Evolutionary conservation across 2,888 invertebrate species (phyloP), one percentile per base, ranked within the genome.

Genomic region (Polia nebulosa): DNA sequence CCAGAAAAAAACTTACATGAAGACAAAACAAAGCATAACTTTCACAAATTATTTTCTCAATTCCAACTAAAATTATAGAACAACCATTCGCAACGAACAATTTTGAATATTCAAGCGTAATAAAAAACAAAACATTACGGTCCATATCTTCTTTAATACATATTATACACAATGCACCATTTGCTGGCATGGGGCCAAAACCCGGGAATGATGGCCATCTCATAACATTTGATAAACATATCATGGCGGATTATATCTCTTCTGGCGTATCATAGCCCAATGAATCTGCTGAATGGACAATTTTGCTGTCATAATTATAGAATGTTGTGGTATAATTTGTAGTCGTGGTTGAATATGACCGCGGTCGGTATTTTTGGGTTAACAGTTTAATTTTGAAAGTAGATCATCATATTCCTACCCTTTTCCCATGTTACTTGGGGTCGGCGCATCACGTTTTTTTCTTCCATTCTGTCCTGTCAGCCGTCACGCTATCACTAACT

Each of bases 201-300:
- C 11, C 32, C 45, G n/a, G 45, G 62, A 79, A 62, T 60, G 62
- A 72, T 68, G 39, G 3, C 13, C 39, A 61, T 68, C 62, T 59
- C 52, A 47, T 81, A 72, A 71, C 41, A 73, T 80, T 78, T 80
- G 64, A 67, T 72, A 67, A 65, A 73, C 72, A 70, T 47, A 72
- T 72, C 36, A 72, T 63, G 20, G 47, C 25, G 17, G 36, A 61
- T 76, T 63, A 65, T 63, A 45, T 45, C 36, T n/a, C 6, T 60
- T 65, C 45, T 45, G 49, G 32, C 47, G 36, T 70, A 57, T 57
- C 36, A 60, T 59, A 20, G 41, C 11, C 17, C 39, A 41, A 70
- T 74, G 22, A 71, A 62, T 74, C 44, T 41, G 44, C 45, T 39
- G 15, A 57, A 63, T 64, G 25, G 13, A 34, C 44, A 34, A 55